Evolutionary conservation across 2,113 vertebrate genomes (phyloP), one percentile per base, ranked within the genome.

Genomic region (Ancistrus triradiatus): DNA sequence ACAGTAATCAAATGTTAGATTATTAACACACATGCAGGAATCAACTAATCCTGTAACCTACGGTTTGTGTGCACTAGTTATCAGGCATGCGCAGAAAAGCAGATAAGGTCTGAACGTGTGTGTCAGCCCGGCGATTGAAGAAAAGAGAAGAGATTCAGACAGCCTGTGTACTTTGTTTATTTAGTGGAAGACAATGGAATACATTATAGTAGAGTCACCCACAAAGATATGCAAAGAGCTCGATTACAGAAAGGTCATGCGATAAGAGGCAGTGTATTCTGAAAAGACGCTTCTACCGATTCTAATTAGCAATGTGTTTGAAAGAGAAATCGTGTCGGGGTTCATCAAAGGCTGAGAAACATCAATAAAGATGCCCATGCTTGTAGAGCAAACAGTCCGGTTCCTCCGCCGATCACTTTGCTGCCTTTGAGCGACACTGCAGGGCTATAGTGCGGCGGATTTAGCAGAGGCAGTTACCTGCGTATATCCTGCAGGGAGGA

Each of bases 401-500:
- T 27, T 40, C 28, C n/a, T 27, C 28, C 53, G 22, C 33, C 44
- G 59, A 40, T 27, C 3, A 18, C 31, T 44, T 56, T 31, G 35
- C 38, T 17, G 22, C 31, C 28, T 28, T 40, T 24, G 42, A 40
- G 42, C 18, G 21, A 61, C 49, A 28, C 43, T 50, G 52, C 44
- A 42, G 14, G 38, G 47, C 9, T n/a, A 9, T 14, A 2, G 18
- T 47, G 48, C 4, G 28, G 44, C 40, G 53, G 46, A 11, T 63
- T 63, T 31, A 63, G 77, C 80, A 77, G 80, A 74, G 72, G 59
- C 69, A 51, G 77, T 94, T 92, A 95, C 91, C 93, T 93, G 92
- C 87, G 78, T 90, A 91, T 84, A 92, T 93, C 86, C 90, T 91
- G 90, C 89, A 93, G 87, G 88, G 88, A 85, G 85, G 82, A 84